Base-by-base conservation (phyloP, 1,140 invertebrate species). In the Phthorimaea operculella region DNA sequence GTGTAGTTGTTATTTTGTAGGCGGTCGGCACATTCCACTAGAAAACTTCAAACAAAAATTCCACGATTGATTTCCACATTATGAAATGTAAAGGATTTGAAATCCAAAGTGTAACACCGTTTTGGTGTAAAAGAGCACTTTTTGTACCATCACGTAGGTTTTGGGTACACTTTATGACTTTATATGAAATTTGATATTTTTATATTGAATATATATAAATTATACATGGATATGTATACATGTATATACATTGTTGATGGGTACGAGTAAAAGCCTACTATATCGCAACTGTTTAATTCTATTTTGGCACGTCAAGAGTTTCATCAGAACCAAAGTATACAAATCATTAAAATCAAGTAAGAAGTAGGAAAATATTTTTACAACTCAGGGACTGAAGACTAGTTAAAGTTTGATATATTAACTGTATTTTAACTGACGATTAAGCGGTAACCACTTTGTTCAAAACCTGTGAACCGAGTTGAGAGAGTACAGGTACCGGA, bases 111-210 rank as follows among this genome's bases (percentile, higher is more conserved):
- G 68, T 63, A 68, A 63, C 73, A 69, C 75, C 78, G 72, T 83
- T 79, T 81, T 71, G 79, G 79, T 73, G 77, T 70, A 57, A 70
- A 59, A 51, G 66, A 76, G 62, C 73, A 79, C 79, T 74, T 82
- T 83, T 83, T 79, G 82, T 83, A 85, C 82, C 82, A 85, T 80
- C 77, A 80, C 76, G 82, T 85, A 85, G 82, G 79, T 85, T 85
- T 85, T 85, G 82, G 82, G 82, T 85, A 85, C 82, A 85, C 79
- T 85, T 85, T 84, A 82, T 82, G 81, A 84, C 81, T 84, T 84
- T 85, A 85, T 85, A 85, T 85, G 69, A 85, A 84, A 85, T 85
- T 85, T 83, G 76, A 85, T 85, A 85, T 85, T 85, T 85, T 85
- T 85, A 79, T 85, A 85, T 83, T 83, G 76, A 85, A 85, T 83